Evolutionary conservation across 2,888 invertebrate genomes (phyloP).

Genomic region (Galerucella calmariensis): DNA sequence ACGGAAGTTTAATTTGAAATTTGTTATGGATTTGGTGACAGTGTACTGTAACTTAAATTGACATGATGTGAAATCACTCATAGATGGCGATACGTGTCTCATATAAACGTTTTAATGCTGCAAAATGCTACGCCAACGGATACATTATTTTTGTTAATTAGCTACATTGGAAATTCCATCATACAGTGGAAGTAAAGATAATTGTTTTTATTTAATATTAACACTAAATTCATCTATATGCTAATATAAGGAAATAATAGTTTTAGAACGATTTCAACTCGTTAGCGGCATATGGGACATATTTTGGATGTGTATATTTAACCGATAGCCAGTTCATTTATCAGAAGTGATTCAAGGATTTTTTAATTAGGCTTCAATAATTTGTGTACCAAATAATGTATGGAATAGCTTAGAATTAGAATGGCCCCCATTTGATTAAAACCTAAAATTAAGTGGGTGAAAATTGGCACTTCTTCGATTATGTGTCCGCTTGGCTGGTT

Average conservation of each 20-base stretch:
- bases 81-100: neutral
- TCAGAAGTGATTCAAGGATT: neutral
- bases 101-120: neutral
- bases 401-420: neutral
- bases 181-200: too few relatives aligned
- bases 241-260: neutral
- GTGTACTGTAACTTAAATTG: neutral
- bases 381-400: too few relatives aligned
- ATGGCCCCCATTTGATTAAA: neutral
- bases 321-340: neutral
- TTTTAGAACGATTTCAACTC: too few relatives aligned
- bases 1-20: slow-evolving; percentile 45
- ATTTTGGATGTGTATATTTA: neutral
- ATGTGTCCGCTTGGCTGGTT: neutral
- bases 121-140: neutral
- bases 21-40: slow-evolving; percentile 2
- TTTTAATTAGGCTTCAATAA: too few relatives aligned
- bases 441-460: neutral
- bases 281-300: neutral
- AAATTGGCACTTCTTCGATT: neutral
- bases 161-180: too few relatives aligned
- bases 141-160: neutral
- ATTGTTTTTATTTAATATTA: neutral
- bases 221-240: neutral
- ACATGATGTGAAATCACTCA: neutral